These are phyloP conservation scores for Fragum whitleyi DNA, from an alignment of 2,888 invertebrate species.

Conservation along the genomic window DNA sequence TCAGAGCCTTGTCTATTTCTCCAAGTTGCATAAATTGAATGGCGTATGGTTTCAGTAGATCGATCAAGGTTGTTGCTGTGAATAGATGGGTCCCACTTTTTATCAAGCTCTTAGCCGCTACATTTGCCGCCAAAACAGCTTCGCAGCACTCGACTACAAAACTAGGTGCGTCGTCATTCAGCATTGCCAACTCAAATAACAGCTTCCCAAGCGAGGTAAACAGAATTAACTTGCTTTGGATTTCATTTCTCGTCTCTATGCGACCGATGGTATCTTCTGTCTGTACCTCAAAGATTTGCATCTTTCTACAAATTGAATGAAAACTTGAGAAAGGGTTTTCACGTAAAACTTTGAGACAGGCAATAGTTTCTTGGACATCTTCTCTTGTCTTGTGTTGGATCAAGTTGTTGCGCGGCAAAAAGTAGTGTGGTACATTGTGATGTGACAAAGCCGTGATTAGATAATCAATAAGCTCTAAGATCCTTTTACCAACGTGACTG, in stretches of 20 bases:
- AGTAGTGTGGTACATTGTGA: constrained; percentile 57
- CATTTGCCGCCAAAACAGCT: constrained; percentile 43
- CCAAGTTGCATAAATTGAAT: constrained; percentile 38
- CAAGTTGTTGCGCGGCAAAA: constrained; percentile 56
- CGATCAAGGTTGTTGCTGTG: constrained; percentile 37
- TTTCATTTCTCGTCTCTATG: constrained; percentile 20
- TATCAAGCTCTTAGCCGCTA: constrained; percentile 23
- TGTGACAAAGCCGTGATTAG: constrained; percentile 49
- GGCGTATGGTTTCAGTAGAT: constrained; percentile 52
- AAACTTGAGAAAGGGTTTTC: constrained; percentile 26
- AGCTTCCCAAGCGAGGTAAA: constrained; percentile 48
- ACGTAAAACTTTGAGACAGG: constrained; percentile 27
- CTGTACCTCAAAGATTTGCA: constrained; percentile 38
- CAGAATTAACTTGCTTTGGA: constrained; percentile 39
- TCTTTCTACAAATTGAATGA: constrained; percentile 34
- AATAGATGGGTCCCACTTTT: constrained; percentile 40
- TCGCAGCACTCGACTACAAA: constrained; percentile 43
- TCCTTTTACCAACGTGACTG: constrained; percentile 44
- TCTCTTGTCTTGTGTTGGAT: constrained; percentile 48
- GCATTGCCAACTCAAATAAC: constrained; percentile 40
- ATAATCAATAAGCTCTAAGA: constrained; percentile 54
- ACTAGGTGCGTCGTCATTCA: constrained; percentile 17
- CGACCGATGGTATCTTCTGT: background rate
- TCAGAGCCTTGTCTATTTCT: constrained; percentile 37
- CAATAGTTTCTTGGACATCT: constrained; percentile 38